These are phyloP conservation scores for Hermetia illucens DNA, from an alignment of 1,140 invertebrate genomes.

Conservation along the genomic window DNA sequence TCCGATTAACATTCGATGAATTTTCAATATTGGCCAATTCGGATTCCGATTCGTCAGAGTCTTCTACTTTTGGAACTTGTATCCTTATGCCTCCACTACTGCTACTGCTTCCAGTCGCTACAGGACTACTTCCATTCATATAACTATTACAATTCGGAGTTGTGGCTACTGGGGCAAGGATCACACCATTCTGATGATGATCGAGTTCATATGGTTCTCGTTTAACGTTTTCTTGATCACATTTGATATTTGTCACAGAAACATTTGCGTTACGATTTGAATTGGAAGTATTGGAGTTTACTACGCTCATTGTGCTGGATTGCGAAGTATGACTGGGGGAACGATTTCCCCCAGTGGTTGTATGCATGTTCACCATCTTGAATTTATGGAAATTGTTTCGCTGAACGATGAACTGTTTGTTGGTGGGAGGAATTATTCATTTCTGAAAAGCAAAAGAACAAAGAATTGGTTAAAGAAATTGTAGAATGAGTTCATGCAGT, in stretches of 20 bases:
- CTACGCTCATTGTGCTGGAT: too few species aligned
- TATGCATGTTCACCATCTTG: too few species aligned
- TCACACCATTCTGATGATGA: background rate
- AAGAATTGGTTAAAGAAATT: too few species aligned
- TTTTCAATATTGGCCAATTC: slow-evolving; percentile 29
- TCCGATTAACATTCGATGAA: slow-evolving; percentile 17
- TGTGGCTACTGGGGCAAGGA: slow-evolving; percentile 7
- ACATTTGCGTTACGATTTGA: too few species aligned
- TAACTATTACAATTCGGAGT: background rate
- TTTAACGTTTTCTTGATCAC: slow-evolving; percentile 19
- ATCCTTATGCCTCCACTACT: slow-evolving; percentile 15
- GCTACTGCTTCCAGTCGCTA: background rate
- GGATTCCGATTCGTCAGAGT: slow-evolving; percentile 23
- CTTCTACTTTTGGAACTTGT: slow-evolving; percentile 18
- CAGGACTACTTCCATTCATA: background rate
- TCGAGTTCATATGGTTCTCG: background rate
- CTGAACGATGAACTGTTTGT: too few species aligned
- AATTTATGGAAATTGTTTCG: too few species aligned
- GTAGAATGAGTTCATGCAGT: too few species aligned
- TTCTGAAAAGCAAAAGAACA: too few species aligned
- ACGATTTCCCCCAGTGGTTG: too few species aligned
- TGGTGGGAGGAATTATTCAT: too few species aligned
- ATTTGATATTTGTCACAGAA: slow-evolving; percentile 30
- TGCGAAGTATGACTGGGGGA: too few species aligned
- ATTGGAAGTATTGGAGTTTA: too few species aligned